Conservation (phyloP, 2,113 vertebrate genomes). For the Saccopteryx leptura region DNA sequence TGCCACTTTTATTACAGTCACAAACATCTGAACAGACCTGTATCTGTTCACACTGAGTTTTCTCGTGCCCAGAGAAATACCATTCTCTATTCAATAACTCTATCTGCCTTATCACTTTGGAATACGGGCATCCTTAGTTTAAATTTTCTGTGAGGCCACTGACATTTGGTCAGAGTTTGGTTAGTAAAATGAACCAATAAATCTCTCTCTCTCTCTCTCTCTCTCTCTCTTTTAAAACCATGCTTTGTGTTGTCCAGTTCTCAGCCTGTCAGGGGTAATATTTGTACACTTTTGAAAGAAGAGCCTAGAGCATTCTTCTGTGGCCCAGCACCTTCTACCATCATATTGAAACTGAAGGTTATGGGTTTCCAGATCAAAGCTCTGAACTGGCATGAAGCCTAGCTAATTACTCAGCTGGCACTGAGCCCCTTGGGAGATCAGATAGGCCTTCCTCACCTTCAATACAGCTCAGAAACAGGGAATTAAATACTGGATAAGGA, state of each 20-base stretch:
- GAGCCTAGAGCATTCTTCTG: slow-evolving; percentile 55
- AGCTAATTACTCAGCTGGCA: slow-evolving; percentile 80
- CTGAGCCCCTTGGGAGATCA: slow-evolving; percentile 73
- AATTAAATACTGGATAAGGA: slow-evolving; percentile 79
- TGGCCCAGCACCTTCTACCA: slow-evolving; percentile 50
- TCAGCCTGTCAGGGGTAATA: slow-evolving; percentile 2
- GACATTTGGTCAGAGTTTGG: slow-evolving; percentile 37
- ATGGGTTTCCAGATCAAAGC: slow-evolving; percentile 79
- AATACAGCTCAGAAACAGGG: slow-evolving; percentile 70
- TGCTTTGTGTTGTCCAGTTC: neutral
- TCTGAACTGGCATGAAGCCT: slow-evolving; percentile 72
- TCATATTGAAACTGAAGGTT: slow-evolving; percentile 66
- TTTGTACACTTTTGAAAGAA: slow-evolving; percentile 51
- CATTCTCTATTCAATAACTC: slow-evolving; percentile 63
- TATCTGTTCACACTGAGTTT: slow-evolving; percentile 60
- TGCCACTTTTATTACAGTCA: slow-evolving; percentile 49
- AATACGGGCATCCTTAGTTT: slow-evolving; percentile 44
- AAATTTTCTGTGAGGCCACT: slow-evolving; percentile 60
- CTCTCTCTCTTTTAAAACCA: neutral
- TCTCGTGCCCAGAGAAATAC: slow-evolving; percentile 39
- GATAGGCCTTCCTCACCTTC: slow-evolving; percentile 78
- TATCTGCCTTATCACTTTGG: slow-evolving; percentile 40
- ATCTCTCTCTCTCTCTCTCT: neutral
- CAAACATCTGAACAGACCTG: slow-evolving; percentile 63
- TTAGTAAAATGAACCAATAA: slow-evolving; percentile 63